Percentiles rank a stretch among this genome's conserved stretches.
These are phyloP conservation scores for Campoletis raptor DNA, from an alignment of 2,888 invertebrate species.

Conservation along the genomic window DNA sequence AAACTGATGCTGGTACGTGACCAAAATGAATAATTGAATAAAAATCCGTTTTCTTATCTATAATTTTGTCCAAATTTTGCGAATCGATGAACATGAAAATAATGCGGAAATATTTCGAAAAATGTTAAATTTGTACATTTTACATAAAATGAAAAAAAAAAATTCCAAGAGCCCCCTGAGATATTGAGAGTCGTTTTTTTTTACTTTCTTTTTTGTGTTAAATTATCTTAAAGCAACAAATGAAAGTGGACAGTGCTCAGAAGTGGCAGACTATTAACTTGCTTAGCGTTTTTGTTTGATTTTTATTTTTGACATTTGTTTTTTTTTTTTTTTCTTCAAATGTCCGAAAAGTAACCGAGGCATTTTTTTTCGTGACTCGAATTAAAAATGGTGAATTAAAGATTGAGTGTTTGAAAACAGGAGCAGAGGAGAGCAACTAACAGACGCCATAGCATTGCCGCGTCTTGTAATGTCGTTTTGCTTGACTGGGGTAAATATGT, in stretches of 20 bases:
- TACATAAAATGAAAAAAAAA: constrained; percentile 7
- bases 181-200: neutral
- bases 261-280: constrained; percentile 77
- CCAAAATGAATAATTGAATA: neutral
- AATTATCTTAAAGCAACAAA: constrained; percentile 1
- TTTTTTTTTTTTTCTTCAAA: constrained; percentile 61
- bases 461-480: constrained; percentile 84
- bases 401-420: constrained; percentile 84
- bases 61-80: neutral
- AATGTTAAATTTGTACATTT: neutral
- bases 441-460: constrained; percentile 84
- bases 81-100: neutral
- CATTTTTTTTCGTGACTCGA: constrained; percentile 39
- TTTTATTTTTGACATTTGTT: constrained; percentile 71
- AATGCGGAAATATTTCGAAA: neutral
- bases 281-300: constrained; percentile 76
- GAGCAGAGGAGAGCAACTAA: constrained; percentile 84
- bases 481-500: constrained; percentile 84
- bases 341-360: constrained; percentile 11
- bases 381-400: constrained; percentile 67
- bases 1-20: constrained; percentile 70
- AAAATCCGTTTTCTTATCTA: neutral
- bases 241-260: constrained; percentile 43
- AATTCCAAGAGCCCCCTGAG: neutral
- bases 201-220: neutral